A percentile compares a stretch with the other conserved stretches of the same genome.
Evolutionary conservation across 2,888 invertebrate species (phyloP).

Genomic region (Liopterus haemorrhoidalis): DNA sequence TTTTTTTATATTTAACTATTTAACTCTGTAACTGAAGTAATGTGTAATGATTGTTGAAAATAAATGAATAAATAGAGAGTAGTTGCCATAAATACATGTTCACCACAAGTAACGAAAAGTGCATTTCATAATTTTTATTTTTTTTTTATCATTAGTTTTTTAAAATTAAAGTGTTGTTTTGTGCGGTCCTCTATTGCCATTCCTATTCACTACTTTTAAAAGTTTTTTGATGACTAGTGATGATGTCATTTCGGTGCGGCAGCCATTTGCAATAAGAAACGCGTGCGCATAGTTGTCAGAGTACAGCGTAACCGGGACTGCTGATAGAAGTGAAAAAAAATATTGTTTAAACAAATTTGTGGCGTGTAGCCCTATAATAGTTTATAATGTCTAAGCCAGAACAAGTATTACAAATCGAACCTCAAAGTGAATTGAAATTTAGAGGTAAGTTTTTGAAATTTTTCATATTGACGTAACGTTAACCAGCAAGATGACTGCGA

Average conservation of each 20-base stretch:
- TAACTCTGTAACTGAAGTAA: no score
- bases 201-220: slow-evolving; percentile 12
- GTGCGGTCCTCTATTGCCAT: slow-evolving; percentile 20
- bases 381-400: slow-evolving; percentile 62
- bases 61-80: no score
- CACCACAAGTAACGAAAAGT: no score
- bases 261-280: slow-evolving; percentile 36
- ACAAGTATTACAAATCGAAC: slow-evolving; percentile 80
- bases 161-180: slow-evolving; percentile 16
- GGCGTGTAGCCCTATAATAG: slow-evolving; percentile 36
- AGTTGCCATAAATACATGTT: no score
- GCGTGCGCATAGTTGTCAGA: slow-evolving; percentile 38
- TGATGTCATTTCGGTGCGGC: slow-evolving; percentile 31
- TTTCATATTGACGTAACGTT: slow-evolving; percentile 42
- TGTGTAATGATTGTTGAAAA: no score
- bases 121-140: no score
- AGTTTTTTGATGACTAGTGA: slow-evolving; percentile 27
- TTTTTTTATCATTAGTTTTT: no score
- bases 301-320: slow-evolving; percentile 42
- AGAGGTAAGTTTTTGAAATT: slow-evolving; percentile 64
- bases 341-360: slow-evolving; percentile 37
- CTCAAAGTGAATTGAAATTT: slow-evolving; percentile 83
- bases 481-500: slow-evolving; percentile 30
- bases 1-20: no score
- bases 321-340: slow-evolving; percentile 37